Evolutionary conservation across 2,797 vertebrate genomes (phyloP).

Genomic region (Liasis olivaceus): DNA sequence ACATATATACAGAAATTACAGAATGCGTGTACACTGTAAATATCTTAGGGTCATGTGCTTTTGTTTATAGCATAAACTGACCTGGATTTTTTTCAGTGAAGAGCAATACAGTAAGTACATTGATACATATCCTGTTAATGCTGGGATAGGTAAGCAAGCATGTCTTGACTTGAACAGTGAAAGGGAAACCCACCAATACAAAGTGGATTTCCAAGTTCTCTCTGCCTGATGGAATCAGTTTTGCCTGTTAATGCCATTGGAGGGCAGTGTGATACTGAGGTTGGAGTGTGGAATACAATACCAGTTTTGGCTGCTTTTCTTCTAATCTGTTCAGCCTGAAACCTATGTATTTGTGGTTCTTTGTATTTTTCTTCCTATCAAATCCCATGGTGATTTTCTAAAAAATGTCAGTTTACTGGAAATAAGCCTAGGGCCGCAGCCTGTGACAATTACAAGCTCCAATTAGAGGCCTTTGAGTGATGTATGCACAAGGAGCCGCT

Average conservation of each 20-base stretch:
- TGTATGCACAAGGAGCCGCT: background rate
- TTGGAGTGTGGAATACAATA: background rate
- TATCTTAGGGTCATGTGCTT: background rate
- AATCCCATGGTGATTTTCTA: background rate
- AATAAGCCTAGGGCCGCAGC: background rate
- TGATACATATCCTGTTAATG: background rate
- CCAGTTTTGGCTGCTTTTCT: background rate
- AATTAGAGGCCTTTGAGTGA: background rate
- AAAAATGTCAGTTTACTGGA: background rate
- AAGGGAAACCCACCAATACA: background rate
- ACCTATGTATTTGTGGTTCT: background rate
- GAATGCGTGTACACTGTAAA: background rate
- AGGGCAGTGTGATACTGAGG: background rate
- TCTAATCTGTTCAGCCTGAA: background rate
- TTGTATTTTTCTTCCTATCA: background rate
- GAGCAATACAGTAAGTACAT: background rate
- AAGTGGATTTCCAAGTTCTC: background rate
- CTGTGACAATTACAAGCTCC: background rate
- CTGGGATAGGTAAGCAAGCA: background rate
- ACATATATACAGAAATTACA: background rate
- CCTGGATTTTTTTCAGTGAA: background rate
- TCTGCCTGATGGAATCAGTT: background rate
- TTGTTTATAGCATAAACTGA: background rate
- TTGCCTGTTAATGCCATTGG: constrained; percentile 1
- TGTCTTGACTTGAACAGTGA: background rate